Conservation (phyloP, 2,888 invertebrate genomes). For the Trichogramma dendrolimi region DNA sequence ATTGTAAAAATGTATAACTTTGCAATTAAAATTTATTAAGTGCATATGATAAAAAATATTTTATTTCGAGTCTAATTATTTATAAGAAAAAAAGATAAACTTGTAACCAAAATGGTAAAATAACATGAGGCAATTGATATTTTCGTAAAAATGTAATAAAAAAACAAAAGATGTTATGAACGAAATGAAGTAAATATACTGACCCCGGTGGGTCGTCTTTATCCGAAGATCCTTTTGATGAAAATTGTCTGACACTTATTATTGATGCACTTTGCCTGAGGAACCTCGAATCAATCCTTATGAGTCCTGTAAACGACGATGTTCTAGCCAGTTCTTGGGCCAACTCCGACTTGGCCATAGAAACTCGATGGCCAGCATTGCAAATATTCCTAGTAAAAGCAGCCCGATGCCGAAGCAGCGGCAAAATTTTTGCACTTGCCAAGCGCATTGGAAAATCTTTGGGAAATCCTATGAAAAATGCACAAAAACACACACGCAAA, state of each 20-base stretch:
- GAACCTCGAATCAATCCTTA: no score
- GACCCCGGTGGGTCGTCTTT: constrained; percentile 36
- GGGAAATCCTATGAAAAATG: no score
- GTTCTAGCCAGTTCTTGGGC: no score
- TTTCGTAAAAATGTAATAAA: constrained; percentile 5
- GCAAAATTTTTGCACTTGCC: constrained; percentile 37
- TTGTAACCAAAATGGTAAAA: background rate
- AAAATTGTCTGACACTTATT: constrained; percentile 34
- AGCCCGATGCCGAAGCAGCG: constrained; percentile 38
- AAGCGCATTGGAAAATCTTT: constrained; percentile 32
- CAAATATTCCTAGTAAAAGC: constrained; percentile 32
- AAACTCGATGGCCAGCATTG: constrained; percentile 10
- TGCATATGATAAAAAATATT: no score
- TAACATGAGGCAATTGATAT: background rate
- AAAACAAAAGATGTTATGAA: constrained; percentile 4
- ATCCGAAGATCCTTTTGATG: constrained; percentile 36
- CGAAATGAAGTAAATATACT: constrained; percentile 6
- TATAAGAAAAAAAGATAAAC: background rate
- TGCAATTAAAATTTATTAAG: background rate
- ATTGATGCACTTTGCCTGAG: constrained; percentile 29
- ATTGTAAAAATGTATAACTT: constrained; percentile 1
- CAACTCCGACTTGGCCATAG: no score
- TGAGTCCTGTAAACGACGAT: no score
- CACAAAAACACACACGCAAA: no score
- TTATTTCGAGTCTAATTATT: background rate